A percentile compares a stretch with the other conserved stretches of the same genome.
Conservation (phyloP, 2,113 vertebrate species). For the Psettodes erumei region DNA sequence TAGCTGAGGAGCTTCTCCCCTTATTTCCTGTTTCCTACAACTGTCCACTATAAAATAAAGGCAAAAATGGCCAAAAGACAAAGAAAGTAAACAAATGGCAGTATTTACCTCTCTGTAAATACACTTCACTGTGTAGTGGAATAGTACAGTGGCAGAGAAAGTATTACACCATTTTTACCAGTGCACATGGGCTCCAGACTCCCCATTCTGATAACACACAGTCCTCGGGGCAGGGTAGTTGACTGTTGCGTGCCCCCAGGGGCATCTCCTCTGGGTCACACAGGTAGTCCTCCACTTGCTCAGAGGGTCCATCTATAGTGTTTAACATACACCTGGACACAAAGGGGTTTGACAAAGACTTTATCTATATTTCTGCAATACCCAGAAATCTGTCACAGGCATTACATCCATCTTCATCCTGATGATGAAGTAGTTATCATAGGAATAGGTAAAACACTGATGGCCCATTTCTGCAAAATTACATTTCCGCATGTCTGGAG, state of each 20-base stretch:
- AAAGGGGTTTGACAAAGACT: neutral
- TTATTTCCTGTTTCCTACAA: neutral
- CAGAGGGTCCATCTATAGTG: slow-evolving; percentile 94
- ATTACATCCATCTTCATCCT: neutral
- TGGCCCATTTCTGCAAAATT: no score
- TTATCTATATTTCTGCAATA: neutral
- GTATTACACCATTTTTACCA: slow-evolving; percentile 41
- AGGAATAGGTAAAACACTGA: neutral
- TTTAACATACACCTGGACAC: slow-evolving; percentile 93
- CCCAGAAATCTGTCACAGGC: neutral
- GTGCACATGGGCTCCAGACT: slow-evolving; percentile 82
- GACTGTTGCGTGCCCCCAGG: slow-evolving; percentile 92
- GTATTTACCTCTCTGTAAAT: neutral
- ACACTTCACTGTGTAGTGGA: neutral
- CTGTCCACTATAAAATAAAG: no score
- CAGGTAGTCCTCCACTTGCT: slow-evolving; percentile 94
- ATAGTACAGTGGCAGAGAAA: neutral
- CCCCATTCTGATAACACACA: slow-evolving; percentile 97
- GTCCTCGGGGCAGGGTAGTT: slow-evolving; percentile 92
- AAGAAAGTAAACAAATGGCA: neutral
- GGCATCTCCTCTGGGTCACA: slow-evolving; percentile 99
- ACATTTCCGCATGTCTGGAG: no score
- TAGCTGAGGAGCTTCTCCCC: no score
- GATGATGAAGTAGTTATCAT: neutral
- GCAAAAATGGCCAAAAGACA: neutral